Conservation (phyloP, 2,113 vertebrate genomes). For the Rhea americana region DNA sequence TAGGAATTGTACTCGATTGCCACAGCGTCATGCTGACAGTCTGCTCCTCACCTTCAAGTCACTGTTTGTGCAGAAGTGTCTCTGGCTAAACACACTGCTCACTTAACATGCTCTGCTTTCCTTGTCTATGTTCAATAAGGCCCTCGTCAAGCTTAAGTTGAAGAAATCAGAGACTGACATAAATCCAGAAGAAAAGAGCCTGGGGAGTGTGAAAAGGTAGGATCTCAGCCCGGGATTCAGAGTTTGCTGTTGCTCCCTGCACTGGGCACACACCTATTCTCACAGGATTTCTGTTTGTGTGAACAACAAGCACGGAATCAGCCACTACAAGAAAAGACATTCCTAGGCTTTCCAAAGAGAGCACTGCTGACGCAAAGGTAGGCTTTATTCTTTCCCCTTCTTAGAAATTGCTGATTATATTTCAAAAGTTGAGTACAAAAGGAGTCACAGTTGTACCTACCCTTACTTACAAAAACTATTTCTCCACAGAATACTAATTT, state of each 20-base stretch:
- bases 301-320: background rate
- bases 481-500: background rate
- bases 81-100: background rate
- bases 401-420: background rate
- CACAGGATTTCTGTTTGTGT: background rate
- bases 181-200: background rate
- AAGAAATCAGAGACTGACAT: constrained; percentile 52
- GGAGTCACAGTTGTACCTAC: background rate
- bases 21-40: background rate
- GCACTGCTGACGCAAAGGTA: background rate
- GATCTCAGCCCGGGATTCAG: background rate
- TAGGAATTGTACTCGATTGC: background rate
- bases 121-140: background rate
- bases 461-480: background rate
- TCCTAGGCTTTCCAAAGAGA: background rate
- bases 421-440: background rate
- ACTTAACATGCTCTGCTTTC: background rate
- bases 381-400: background rate
- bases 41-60: background rate
- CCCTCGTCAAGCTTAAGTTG: constrained; percentile 67
- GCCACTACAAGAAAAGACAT: background rate
- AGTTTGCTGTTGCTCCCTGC: background rate
- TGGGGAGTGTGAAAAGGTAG: background rate
- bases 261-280: background rate
- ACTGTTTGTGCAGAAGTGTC: background rate